Conservation (phyloP, 2,113 vertebrate species). For the Anas platyrhynchos region DNA sequence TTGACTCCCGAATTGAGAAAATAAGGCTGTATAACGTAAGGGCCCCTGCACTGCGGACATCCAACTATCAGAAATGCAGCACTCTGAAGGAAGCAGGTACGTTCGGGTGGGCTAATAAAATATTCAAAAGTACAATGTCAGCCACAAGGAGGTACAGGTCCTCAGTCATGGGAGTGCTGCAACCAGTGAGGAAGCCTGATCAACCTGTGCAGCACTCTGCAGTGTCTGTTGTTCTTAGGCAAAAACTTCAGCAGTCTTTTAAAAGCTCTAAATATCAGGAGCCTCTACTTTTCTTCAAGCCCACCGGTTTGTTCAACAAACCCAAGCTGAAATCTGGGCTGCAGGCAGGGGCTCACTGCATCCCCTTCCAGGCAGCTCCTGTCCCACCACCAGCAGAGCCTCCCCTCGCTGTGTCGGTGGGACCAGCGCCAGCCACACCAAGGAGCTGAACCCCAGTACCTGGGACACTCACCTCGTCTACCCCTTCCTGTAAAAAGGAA, state of each 20-base stretch:
- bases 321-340: not conserved
- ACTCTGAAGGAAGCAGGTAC: conserved; percentile 91
- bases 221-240: not conserved
- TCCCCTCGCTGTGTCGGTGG: not conserved
- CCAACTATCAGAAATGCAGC: conserved; percentile 89
- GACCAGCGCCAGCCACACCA: not conserved
- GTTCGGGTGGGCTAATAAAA: conserved; percentile 1
- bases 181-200: not conserved
- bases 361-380: not conserved
- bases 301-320: not conserved
- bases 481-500: not conserved
- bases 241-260: not conserved
- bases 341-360: fast-evolving
- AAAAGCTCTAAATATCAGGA: not conserved
- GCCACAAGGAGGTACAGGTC: not conserved
- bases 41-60: conserved; percentile 81
- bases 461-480: not conserved
- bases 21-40: conserved; percentile 87
- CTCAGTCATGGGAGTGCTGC: not conserved
- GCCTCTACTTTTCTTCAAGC: not conserved
- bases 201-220: not conserved
- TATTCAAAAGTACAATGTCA: conserved; percentile 14
- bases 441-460: fast-evolving
- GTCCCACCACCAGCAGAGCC: not conserved
- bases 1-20: conserved; percentile 92